Percentiles rank a stretch among this genome's conserved stretches.
phyloP scores from a whole-genome alignment of 2,888 invertebrate species.

The Pandemis corylana region DNA sequence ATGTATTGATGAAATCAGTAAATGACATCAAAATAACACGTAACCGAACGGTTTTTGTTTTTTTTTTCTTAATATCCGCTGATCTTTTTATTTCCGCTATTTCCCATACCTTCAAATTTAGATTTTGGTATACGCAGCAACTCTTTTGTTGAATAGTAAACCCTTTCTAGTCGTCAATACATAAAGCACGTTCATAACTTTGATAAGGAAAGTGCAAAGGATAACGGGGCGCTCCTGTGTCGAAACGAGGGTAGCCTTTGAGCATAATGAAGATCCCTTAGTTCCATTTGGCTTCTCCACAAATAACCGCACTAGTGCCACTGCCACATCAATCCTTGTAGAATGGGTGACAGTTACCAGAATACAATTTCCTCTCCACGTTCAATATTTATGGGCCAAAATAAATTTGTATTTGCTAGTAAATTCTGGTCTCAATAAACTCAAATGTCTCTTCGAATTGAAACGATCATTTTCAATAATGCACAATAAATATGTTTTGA shows the following conservation, averaged over 20 bases:
- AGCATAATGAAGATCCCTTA: slow-evolving; percentile 11
- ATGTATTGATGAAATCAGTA: too few species aligned
- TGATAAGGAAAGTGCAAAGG: slow-evolving; percentile 1
- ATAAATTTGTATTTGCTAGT: slow-evolving; percentile 6
- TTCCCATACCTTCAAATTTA: neutral
- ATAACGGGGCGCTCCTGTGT: neutral
- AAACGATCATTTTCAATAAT: neutral
- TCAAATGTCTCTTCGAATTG: neutral
- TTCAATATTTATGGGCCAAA: slow-evolving; percentile 3
- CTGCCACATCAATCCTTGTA: slow-evolving; percentile 8
- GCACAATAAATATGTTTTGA: neutral
- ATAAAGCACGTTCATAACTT: neutral
- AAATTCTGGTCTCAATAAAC: neutral
- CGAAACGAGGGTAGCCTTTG: slow-evolving; percentile 10
- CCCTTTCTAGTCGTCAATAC: neutral
- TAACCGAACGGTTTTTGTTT: too few species aligned
- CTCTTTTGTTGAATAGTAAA: neutral
- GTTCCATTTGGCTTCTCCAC: neutral
- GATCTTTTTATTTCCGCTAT: neutral
- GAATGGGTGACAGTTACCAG: slow-evolving; percentile 4
- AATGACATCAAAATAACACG: too few species aligned
- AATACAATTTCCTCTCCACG: slow-evolving; percentile 19
- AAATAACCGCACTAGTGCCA: slow-evolving; percentile 1
- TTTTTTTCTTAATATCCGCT: too few species aligned
- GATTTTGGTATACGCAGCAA: neutral